Evolutionary conservation across 2,888 invertebrate genomes (phyloP).

Genomic region (Zhuqinia jingwanae): DNA sequence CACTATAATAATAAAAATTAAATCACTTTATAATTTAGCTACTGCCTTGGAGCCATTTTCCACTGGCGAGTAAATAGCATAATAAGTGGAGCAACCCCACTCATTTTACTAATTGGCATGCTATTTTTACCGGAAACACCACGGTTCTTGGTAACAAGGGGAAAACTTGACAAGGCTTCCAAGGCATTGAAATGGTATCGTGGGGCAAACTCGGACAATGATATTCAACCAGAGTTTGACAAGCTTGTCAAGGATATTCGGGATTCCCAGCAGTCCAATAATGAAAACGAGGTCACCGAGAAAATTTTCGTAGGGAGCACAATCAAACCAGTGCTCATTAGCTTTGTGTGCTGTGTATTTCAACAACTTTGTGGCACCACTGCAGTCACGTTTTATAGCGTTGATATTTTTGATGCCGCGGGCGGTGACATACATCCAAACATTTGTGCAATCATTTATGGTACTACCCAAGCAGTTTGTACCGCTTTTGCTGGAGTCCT

Average conservation of each 20-base stretch:
- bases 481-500: slow-evolving; percentile 84
- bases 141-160: slow-evolving; percentile 86
- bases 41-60: slow-evolving; percentile 86
- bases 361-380: slow-evolving; percentile 92
- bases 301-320: slow-evolving; percentile 48
- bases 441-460: slow-evolving; percentile 84
- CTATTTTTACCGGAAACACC: slow-evolving; percentile 89
- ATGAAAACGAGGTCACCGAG: slow-evolving; percentile 1
- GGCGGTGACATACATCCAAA: slow-evolving; percentile 83
- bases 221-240: slow-evolving; percentile 85
- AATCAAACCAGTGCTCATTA: slow-evolving; percentile 86
- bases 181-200: slow-evolving; percentile 88
- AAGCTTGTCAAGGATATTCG: slow-evolving; percentile 81
- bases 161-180: slow-evolving; percentile 84
- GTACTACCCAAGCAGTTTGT: slow-evolving; percentile 83
- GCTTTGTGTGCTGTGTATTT: slow-evolving; percentile 90
- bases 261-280: neutral
- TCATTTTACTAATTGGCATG: slow-evolving; percentile 87
- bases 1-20: too few relatives aligned
- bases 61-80: slow-evolving; percentile 85
- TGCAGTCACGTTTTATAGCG: slow-evolving; percentile 90
- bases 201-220: slow-evolving; percentile 85
- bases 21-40: slow-evolving; percentile 82
- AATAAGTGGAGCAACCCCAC: slow-evolving; percentile 85
- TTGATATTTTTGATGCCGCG: slow-evolving; percentile 88